Base-by-base conservation (phyloP, 2,113 vertebrate species). In the human region DNA sequence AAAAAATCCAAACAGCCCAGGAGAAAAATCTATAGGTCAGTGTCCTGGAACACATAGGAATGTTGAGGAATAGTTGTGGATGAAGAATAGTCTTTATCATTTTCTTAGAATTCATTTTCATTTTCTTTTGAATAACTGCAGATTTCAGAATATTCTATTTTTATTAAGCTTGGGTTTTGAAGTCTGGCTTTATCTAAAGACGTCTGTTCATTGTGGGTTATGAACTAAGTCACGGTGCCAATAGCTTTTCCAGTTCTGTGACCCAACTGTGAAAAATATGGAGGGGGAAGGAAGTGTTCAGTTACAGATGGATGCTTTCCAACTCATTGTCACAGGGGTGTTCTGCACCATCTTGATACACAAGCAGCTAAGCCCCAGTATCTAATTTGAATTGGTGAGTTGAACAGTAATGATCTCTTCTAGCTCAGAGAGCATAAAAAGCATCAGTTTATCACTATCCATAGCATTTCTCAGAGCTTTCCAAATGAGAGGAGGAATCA, bases 301-400 rank as follows among this genome's bases (percentile, higher is more conserved):
- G 72, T 93, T 80, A 59, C 61, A 50, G 68, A 85, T 73, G 75
- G 84, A 84, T 25, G 27, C 55, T 52, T 18, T 64, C 75, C 52
- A 82, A 27, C 57, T 75, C 35, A 11, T 4, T 75, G n/a, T 45
- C 92, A 89, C 32, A 64, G 45, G 90, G 30, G 84, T 57, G 10
- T 68, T 45, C 35, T 79, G 32, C 2, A 75, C 82, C 81, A 64
- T 87, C 90, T 91, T 90, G 45, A 57, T 55, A 70, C 30, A 90
- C 50, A 83, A n/a, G 32, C 81, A 81, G 25, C 48, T 55, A 86
- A 91, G 61, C 52, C 70, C 45, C 30, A 13, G 81, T 61, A 75
- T 93, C 13, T 89, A 55, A 96, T 96, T 66, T 95, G 93, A 94
- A 93, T 84, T 95, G 70, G 78, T 43, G 70, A 90, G 45, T 83